These are phyloP conservation scores for Drosophila greeni DNA, from an alignment of 2,888 invertebrate genomes.

Conservation along the genomic window DNA sequence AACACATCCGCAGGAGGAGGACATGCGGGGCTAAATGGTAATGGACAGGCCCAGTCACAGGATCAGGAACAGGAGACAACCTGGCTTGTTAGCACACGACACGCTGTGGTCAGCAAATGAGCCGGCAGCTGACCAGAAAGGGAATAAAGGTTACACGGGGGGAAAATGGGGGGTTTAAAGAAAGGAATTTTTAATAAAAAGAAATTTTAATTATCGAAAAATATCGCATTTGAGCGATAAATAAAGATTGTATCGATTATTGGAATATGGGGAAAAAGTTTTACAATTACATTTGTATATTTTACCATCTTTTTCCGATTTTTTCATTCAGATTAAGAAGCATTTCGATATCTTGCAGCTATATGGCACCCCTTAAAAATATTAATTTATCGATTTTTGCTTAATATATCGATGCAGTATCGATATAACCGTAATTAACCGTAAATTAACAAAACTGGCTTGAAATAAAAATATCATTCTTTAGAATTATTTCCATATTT, in stretches of 20 bases:
- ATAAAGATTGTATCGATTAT: neutral
- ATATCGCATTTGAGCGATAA: neutral
- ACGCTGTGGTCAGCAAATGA: conserved; percentile 69
- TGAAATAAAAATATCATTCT: no score
- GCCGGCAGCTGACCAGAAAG: conserved; percentile 55
- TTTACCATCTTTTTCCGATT: no score
- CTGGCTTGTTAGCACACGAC: conserved; percentile 71
- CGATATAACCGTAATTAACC: no score
- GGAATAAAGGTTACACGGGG: conserved; percentile 10
- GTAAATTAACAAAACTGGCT: no score
- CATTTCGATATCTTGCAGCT: neutral
- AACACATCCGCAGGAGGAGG: conserved; percentile 58
- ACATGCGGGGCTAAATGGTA: conserved; percentile 29
- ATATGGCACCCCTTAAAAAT: neutral
- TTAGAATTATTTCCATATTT: no score
- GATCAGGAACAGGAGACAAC: conserved; percentile 39
- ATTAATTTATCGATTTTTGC: no score
- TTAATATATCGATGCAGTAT: no score
- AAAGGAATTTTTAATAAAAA: neutral
- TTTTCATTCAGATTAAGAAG: neutral
- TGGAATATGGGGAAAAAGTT: no score
- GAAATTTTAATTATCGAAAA: neutral
- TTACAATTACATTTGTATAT: no score
- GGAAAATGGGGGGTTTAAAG: neutral
- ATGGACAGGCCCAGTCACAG: conserved; percentile 38